Percentiles rank a stretch among this genome's conserved stretches.
Evolutionary conservation across 2,888 invertebrate species (phyloP).

Genomic region (Caenorhabditis sp.): DNA sequence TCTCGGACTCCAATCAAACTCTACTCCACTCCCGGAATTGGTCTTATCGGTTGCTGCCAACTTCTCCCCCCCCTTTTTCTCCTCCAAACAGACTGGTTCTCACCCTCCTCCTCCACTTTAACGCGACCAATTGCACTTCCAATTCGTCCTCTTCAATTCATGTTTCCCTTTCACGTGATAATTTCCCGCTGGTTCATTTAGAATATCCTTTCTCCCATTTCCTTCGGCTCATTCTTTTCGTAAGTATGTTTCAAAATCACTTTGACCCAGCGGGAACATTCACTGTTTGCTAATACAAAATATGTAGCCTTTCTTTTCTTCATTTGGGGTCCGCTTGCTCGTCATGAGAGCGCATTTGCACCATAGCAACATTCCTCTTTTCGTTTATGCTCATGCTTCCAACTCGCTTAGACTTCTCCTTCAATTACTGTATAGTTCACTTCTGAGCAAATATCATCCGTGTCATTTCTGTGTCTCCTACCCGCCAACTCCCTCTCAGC

Average conservation of each 20-base stretch:
- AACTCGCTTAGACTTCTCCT: neutral
- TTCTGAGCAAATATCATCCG: constrained; percentile 14
- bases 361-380: neutral
- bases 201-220: constrained; percentile 1
- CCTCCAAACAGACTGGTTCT: constrained; percentile 20
- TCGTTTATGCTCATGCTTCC: no score
- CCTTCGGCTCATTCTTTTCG: neutral
- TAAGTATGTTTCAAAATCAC: neutral
- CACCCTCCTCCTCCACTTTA: neutral
- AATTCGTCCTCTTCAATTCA: constrained; percentile 14
- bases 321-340: neutral
- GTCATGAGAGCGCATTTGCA: neutral
- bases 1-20: neutral
- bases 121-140: constrained; percentile 15
- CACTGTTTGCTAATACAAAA: neutral
- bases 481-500: no score
- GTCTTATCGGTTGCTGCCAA: constrained; percentile 2
- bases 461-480: constrained; percentile 13
- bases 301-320: neutral
- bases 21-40: constrained; percentile 1
- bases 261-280: no score
- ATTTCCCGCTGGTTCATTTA: neutral
- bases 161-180: neutral
- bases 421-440: neutral
- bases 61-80: neutral